Evolutionary conservation across 2,113 vertebrate genomes (phyloP), one percentile per base, ranked within the genome.

Genomic region (Empidonax traillii): DNA sequence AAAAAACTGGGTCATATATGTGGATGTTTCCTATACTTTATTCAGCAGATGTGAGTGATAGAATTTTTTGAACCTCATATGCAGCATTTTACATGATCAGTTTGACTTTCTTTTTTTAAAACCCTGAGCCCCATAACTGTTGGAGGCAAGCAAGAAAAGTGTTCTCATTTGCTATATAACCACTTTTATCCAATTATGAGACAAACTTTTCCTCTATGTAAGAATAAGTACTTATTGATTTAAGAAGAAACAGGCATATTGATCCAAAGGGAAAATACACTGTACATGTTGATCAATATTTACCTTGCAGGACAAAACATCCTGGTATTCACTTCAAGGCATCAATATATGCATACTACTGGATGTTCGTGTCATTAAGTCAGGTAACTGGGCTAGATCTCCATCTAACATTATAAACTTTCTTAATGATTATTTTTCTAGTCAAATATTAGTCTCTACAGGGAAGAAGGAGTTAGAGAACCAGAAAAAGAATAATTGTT

Each of bases 401-500:
- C 66, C 88, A 87, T 72, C 88, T 86, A 96, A 75, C 22, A 71
- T 25, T 49, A 78, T 93, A 92, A 95, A 86, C 37, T 88, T 46
- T 68, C 61, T 68, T 95, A 95, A 96, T 90, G 88, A 96, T 92
- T 92, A 80, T 85, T 92, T 95, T 94, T 90, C 87, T 63, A 76
- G 93, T 95, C 90, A 89, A 93, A 93, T 87, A 63, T 78, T 89
- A 71, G 85, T 89, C 93, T 94, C 85, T 66, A 90, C 95, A 93
- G 86, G 58, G 72, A 95, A 89, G 74, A 96, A 94, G 65, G 76
- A 97, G 77, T 89, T 92, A 96, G 58, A 95, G 85, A 92, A 96
- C 88, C 94, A 96, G 83, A 94, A 95, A 95, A 97, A 92, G 51
- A 93, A 95, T 96, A 96, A 95, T 96, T 97, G 85, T 95, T 97